Evolutionary conservation across 1,140 invertebrate genomes (phyloP), one percentile per base, ranked within the genome.

Genomic region (Monomorium pharaonis): DNA sequence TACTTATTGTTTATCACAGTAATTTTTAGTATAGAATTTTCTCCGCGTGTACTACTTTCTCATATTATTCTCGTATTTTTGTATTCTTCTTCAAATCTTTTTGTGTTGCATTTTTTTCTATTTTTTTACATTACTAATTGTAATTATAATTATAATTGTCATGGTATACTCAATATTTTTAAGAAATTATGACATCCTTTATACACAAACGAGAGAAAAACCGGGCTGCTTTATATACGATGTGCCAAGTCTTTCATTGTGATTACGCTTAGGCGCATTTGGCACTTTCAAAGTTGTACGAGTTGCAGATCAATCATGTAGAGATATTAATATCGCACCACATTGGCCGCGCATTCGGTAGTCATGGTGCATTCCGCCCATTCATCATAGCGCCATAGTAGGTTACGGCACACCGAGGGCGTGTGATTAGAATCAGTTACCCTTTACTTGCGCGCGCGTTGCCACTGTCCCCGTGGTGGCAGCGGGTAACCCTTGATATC

Each of bases 371-470:
- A 92, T 88, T 90, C 86, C 44, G 89, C 77, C 91, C 92, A 93
- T 93, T 93, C 92, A 93, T 93, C 92, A 93, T 93, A 87, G 86
- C 78, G 74, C 84, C 84, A 86, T 85, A 86, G 84, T 92, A 86
- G 86, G 80, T 86, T 91, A 87, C 86, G 87, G 81, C 85, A 81
- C 83, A 85, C 80, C 87, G 90, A 92, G 92, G 92, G 91, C 90
- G 91, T 91, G 92, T 92, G 92, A 93, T 93, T 93, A 93, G 92
- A 93, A 93, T 93, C 92, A 93, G 92, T 93, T 93, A 93, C 92
- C 92, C 92, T 93, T 93, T 93, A 93, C 91, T 93, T 91, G 89
- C 88, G 88, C 83, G 80, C 87, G 77, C 67, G 62, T 84, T 83
- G 75, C 69, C 74, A 47, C 67, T 85, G 86, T 87, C 86, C 90